Evolutionary conservation across 2,113 vertebrate species (phyloP).

Genomic region (Ellobius talpinus): DNA sequence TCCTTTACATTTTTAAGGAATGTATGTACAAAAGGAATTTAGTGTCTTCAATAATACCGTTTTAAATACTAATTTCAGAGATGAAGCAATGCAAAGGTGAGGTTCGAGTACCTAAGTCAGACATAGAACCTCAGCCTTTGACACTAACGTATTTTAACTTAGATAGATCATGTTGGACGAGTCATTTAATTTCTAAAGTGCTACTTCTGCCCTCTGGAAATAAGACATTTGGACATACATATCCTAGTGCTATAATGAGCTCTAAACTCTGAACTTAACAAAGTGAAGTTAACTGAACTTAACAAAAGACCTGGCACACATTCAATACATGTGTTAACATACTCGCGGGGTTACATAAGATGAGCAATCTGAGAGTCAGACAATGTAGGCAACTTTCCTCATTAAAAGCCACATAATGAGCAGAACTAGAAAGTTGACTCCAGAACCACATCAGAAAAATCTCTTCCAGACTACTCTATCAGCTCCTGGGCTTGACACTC

Average conservation of each 20-base stretch:
- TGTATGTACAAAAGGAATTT: slow-evolving; percentile 16
- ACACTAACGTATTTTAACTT: neutral
- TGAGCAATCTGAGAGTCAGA: slow-evolving; percentile 25
- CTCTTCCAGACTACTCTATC: slow-evolving; percentile 18
- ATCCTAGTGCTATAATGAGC: neutral
- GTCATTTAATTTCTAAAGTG: slow-evolving; percentile 30
- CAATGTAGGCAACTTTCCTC: slow-evolving; percentile 22
- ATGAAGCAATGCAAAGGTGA: slow-evolving; percentile 29
- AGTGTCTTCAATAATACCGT: slow-evolving; percentile 33
- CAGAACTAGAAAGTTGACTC: slow-evolving; percentile 30
- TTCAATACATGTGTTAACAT: neutral
- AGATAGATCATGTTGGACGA: neutral
- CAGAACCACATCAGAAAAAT: neutral
- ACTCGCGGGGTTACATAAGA: neutral
- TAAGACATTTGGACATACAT: neutral
- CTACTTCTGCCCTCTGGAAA: slow-evolving; percentile 19
- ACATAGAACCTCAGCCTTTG: neutral
- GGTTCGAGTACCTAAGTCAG: neutral
- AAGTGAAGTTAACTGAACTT: slow-evolving; percentile 35
- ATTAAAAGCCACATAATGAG: neutral
- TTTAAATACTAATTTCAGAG: slow-evolving; percentile 33
- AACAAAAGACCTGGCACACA: slow-evolving; percentile 11
- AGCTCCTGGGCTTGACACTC: neutral
- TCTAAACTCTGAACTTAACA: slow-evolving; percentile 52
- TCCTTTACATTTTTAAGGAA: slow-evolving; percentile 19